Evolutionary conservation across 2,888 invertebrate genomes (phyloP).

Genomic region (Lagria hirta): DNA sequence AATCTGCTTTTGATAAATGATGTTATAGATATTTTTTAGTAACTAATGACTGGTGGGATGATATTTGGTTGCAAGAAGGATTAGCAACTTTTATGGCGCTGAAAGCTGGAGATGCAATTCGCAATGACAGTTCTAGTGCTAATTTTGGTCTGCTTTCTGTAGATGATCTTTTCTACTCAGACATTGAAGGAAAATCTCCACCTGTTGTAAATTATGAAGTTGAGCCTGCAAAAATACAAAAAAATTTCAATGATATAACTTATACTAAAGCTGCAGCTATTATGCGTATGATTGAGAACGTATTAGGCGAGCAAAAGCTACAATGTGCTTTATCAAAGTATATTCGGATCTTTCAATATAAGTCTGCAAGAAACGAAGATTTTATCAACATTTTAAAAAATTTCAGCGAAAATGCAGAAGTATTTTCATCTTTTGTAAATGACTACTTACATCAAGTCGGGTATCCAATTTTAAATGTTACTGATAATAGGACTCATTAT

Average conservation of each 20-base stretch:
- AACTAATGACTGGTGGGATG: conserved; percentile 43
- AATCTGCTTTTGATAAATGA: too few relatives aligned
- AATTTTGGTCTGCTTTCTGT: too few relatives aligned
- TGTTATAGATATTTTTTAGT: conserved; percentile 33
- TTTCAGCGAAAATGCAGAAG: too few relatives aligned
- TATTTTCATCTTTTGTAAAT: too few relatives aligned
- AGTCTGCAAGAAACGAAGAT: conserved; percentile 76
- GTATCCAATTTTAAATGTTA: conserved; percentile 71
- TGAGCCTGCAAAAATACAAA: conserved; percentile 16
- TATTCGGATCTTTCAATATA: conserved; percentile 65
- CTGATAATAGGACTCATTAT: too few relatives aligned
- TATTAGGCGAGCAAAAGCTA: conserved; percentile 71
- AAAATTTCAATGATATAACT: conserved; percentile 25
- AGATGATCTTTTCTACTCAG: conserved; percentile 25
- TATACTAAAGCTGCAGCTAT: conserved; percentile 60
- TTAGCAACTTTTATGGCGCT: conserved; percentile 38
- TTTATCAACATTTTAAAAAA: conserved; percentile 66
- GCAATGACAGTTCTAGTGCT: conserved; percentile 13
- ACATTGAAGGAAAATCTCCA: conserved; percentile 7
- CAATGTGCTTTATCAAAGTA: conserved; percentile 69
- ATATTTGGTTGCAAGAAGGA: conserved; percentile 43
- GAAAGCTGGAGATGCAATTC: conserved; percentile 22
- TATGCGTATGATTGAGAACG: conserved; percentile 80
- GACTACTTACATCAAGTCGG: conserved; percentile 88
- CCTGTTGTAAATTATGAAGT: conserved; percentile 27